Base-by-base conservation (phyloP, 2,888 invertebrate species). In the Macaria liturata region DNA sequence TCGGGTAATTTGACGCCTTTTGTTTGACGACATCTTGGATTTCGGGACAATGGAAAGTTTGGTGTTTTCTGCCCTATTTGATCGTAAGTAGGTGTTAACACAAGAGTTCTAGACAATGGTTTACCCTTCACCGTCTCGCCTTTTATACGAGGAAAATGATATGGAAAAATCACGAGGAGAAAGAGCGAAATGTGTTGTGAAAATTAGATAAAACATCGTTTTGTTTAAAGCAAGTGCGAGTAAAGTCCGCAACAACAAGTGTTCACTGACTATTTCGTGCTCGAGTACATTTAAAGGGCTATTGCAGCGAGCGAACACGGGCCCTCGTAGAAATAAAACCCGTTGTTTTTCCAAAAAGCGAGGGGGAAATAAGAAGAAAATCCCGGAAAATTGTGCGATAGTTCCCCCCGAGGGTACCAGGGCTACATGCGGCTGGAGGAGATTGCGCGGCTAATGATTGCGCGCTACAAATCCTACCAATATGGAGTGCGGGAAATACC, bases 401-500 rank as follows among this genome's bases (percentile, higher is more conserved):
- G 85, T 86, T 83, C 80, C 81, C 82, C 72, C 69, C 70, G 66
- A 1, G 20, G 77, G 74, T 76, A 80, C 78, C 79, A 78, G 76
- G 78, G 75, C 70, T 74, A 72, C 80, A 81, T 77, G 75, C 68
- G 78, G 76, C 80, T 79, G 76, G 75, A 77, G 80, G 80, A 84
- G 85, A 84, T 86, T 81, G 79, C 66, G 76, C 69, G 81, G 82
- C 87, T 89, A 90, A 90, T 89, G 87, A 88, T 89, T 86, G 79
- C 70, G 74, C 73, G 78, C 75, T 60, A 78, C 85, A 89, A 91
- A 90, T 88, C 91, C 90, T 74, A 75, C 86, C 88, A 86, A 88
- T 88, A 90, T 84, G 84, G 86, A 84, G 84, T 80, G 83, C 81
- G 85, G 84, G 80, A 87, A 87, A 87, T 88, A 88, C 88, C 87